Evolutionary conservation across 2,888 invertebrate species (phyloP).

Genomic region (Linnaemya vulpina): DNA sequence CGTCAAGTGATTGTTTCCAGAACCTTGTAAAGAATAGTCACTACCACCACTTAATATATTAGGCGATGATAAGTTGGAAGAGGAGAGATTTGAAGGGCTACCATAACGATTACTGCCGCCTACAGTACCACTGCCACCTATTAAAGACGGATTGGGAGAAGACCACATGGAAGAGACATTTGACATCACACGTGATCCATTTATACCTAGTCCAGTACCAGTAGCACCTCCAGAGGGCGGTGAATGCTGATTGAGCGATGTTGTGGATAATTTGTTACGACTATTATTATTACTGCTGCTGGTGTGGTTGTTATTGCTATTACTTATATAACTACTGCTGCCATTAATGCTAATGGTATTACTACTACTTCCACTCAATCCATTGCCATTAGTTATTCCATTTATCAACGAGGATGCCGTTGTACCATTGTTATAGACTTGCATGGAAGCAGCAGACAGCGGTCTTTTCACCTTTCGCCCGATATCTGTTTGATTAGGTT

Average conservation of each 20-base stretch:
- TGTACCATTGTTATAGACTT: slow-evolving; percentile 73
- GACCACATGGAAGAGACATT: slow-evolving; percentile 68
- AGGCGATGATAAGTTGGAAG: slow-evolving; percentile 62
- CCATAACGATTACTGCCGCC: slow-evolving; percentile 74
- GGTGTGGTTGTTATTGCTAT: slow-evolving; percentile 74
- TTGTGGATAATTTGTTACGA: slow-evolving; percentile 80
- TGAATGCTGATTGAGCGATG: slow-evolving; percentile 74
- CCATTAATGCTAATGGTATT: slow-evolving; percentile 73
- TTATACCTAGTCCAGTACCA: slow-evolving; percentile 42
- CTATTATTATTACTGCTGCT: slow-evolving; percentile 79
- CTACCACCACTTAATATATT: slow-evolving; percentile 71
- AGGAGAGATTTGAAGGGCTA: slow-evolving; percentile 69
- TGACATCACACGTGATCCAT: slow-evolving; percentile 51
- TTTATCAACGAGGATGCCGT: slow-evolving; percentile 73
- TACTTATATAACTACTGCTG: slow-evolving; percentile 79
- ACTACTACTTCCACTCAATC: slow-evolving; percentile 49
- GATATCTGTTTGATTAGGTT: slow-evolving; percentile 94
- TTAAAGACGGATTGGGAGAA: slow-evolving; percentile 79
- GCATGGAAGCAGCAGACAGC: slow-evolving; percentile 72
- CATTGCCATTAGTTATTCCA: slow-evolving; percentile 69
- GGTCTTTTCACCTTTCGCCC: slow-evolving; percentile 93
- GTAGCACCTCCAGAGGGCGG: slow-evolving; percentile 77
- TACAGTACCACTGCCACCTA: slow-evolving; percentile 79
- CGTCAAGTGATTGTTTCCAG: slow-evolving; percentile 32
- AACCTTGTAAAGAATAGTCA: slow-evolving; percentile 70